Evolutionary conservation across 2,888 invertebrate species (phyloP), one percentile per base, ranked within the genome.

Genomic region (Cordilura impudica): DNA sequence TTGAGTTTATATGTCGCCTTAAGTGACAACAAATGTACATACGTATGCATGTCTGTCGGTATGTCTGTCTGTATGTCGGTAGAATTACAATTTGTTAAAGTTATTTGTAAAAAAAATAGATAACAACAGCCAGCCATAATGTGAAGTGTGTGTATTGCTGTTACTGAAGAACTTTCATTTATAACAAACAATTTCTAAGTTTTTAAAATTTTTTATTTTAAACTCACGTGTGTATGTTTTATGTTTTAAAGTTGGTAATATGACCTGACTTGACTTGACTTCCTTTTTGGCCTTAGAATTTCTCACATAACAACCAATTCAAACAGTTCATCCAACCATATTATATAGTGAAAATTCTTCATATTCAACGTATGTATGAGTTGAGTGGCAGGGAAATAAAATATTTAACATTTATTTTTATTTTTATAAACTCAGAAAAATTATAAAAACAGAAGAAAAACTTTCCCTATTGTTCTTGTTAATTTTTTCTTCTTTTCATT

Each of bases 381-480:
- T 18, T 16, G 14, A 29, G 23, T 18, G n/a, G 31, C 29, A 61
- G 45, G 61, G 26, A 61, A 65, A 67, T 77, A 21, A 39, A 16
- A 31, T 61, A 4, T 53, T 35, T 39, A n/a, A n/a, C n/a, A n/a
- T 39, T 29, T 10, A 47, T 49, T 39, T 7, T 14, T 47, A 56
- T 51, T 19, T 43, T 61, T 23, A 65, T 26, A 47, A 58, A 69
- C 31, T 26, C 49, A 21, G 10, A 56, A 43, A 35, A 35, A 12
- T n/a, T 35, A 49, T 63, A 43, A 63, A 43, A 58, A 35, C 7
- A 26, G 51, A 56, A 66, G 75, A 61, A 75, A 74, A 75, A 79
- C 79, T 79, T 79, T 79, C 75, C 79, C 79, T 75, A 79, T 79
- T 79, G 75, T 79, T 79, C 75, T 72, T 63, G 49, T 63, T 49